Percentiles rank a stretch among this genome's conserved stretches.
These are phyloP conservation scores for Drosophila rubida DNA, from an alignment of 2,888 invertebrate species.

Conservation along the genomic window DNA sequence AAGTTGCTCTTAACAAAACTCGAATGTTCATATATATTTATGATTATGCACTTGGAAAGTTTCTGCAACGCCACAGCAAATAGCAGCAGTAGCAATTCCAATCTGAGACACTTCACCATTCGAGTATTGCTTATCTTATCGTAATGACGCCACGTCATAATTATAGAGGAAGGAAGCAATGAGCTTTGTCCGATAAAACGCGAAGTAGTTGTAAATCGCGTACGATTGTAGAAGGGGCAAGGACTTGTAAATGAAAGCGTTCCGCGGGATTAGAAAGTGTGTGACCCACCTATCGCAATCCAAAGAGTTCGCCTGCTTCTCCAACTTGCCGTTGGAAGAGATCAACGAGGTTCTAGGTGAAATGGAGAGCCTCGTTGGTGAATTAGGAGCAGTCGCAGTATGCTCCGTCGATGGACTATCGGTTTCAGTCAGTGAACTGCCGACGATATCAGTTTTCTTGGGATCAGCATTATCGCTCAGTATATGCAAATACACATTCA, in stretches of 20 bases:
- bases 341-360: conserved; percentile 27
- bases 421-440: conserved; percentile 6
- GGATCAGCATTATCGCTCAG: conserved; percentile 34
- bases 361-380: conserved; percentile 11
- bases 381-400: conserved; percentile 1
- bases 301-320: conserved; percentile 75
- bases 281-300: conserved; percentile 76
- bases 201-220: neutral
- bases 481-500: conserved; percentile 68
- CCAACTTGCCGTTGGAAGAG: conserved; percentile 61
- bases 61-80: conserved; percentile 26
- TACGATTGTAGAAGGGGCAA: neutral
- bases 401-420: conserved; percentile 29
- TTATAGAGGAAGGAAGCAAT: neutral
- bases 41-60: neutral
- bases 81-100: neutral
- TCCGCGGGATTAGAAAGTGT: conserved; percentile 4
- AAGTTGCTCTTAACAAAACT: neutral
- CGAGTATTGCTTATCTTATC: conserved; percentile 53
- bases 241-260: conserved; percentile 11
- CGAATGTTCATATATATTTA: neutral
- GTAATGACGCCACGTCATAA: conserved; percentile 27
- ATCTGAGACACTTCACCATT: conserved; percentile 9
- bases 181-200: neutral
- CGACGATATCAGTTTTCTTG: conserved; percentile 38